Base-by-base conservation (phyloP, 2,113 vertebrate genomes). In the Mionectes macconnelli region DNA sequence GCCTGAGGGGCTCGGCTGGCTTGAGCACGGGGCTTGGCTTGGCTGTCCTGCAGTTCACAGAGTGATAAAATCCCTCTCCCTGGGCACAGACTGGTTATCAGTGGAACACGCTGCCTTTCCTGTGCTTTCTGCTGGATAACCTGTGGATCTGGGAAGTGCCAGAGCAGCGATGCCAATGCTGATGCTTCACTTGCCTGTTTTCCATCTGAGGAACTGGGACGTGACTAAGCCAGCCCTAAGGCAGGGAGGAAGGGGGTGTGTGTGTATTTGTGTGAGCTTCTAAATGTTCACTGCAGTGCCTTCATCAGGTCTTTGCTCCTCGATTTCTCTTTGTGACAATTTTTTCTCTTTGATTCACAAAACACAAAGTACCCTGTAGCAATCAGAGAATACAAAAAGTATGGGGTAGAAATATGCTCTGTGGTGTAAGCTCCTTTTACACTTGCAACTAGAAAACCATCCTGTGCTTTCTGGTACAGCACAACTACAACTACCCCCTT, bases 1-100 rank as follows among this genome's bases (percentile, higher is more conserved):
- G 49, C 49, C 52, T 55, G 30, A 31, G 39, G 21, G 18, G 8
- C 40, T 23, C 20, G 30, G 35, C 11, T 52, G 23, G 19, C 2
- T 2, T 2, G 1, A 21, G 62, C 35, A 1, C 20, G 0, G 33
- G 33, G 5, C 2, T 2, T 24, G 73, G 37, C 28, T 33, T 1
- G 21, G 14, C 53, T 17, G 21, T 3, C 37, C 42, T 12, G 30
- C 62, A 2, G 31, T 2, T 2, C 4, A 1, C 72, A 53, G 52
- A 8, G 27, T 63, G 52, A 24, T 12, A 6, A 40, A 72, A 35
- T 3, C 82, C 72, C 55, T 19, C 6, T n/a, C 35, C 52, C n/a
- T 6, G n/a, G 23, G 49, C 27, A 4, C 16, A 11, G 27, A 4
- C 53, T 1, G 74, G 22, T 9, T 1, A 19, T 0, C 0, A 6